Percentiles rank a stretch among this genome's conserved stretches.
phyloP scores from a whole-genome alignment of 2,888 invertebrate genomes.

The Ectropis crepuscularia region DNA sequence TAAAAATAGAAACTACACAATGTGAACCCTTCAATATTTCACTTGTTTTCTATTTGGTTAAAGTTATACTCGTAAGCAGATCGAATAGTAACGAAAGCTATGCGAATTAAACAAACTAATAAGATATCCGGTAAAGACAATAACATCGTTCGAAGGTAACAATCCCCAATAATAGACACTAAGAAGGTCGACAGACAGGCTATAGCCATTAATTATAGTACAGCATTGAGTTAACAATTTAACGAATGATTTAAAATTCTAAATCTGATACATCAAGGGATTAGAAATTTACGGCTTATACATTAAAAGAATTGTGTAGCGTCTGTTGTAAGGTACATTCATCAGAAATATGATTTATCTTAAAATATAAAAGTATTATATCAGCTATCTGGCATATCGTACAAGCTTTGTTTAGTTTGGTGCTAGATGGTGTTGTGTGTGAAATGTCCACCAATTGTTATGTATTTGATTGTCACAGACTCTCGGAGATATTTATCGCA shows the following conservation, averaged over 20 bases:
- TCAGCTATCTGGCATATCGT: too few relatives aligned
- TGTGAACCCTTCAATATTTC: too few relatives aligned
- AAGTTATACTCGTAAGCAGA: too few relatives aligned
- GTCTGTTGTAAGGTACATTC: neutral
- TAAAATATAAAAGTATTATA: neutral
- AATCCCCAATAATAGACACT: constrained; percentile 23
- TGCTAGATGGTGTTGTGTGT: too few relatives aligned
- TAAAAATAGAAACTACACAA: too few relatives aligned
- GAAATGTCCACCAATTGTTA: too few relatives aligned
- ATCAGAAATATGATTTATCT: neutral
- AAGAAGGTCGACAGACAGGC: constrained; percentile 20
- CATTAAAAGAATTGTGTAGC: constrained; percentile 1
- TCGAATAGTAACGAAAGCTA: too few relatives aligned
- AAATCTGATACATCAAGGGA: constrained; percentile 20
- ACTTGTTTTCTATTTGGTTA: too few relatives aligned
- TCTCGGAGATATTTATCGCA: too few relatives aligned
- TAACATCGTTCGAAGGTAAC: constrained; percentile 20
- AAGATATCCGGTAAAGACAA: constrained; percentile 3
- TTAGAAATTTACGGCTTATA: constrained; percentile 6
- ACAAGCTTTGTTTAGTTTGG: too few relatives aligned
- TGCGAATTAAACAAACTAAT: neutral
- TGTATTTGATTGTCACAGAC: too few relatives aligned
- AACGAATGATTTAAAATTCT: constrained; percentile 23
- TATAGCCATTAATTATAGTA: constrained; percentile 22
- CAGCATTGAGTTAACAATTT: constrained; percentile 25